Evolutionary conservation across 2,113 vertebrate genomes (phyloP), one percentile per base, ranked within the genome.

Genomic region (Zosterops borbonicus): DNA sequence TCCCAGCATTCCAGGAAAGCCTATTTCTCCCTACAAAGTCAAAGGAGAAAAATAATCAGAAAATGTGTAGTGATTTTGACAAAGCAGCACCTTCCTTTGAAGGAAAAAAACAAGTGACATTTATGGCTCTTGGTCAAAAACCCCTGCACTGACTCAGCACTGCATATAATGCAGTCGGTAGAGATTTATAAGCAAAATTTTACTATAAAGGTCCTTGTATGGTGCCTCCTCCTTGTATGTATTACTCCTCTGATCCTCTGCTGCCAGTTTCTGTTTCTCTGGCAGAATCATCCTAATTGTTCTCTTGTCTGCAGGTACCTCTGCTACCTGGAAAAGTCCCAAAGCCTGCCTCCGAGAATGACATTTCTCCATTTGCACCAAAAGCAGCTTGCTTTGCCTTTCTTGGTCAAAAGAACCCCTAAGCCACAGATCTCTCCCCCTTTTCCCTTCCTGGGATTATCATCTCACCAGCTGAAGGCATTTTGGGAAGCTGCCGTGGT

Each of bases 1-100:
- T 83, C 99, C 99, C 93, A 99, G 97, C 99, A 99, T 99, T 97
- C 99, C 99, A 89, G 99, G 98, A 91, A 99, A 98, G 67, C 99
- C 99, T 93, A 98, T 98, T 77, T 97, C 98, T 69, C 99, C 99
- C 99, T 99, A 94, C 29, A 89, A 97, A 97, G 52, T 94, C 29
- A 90, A 97, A 87, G 87, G 33, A 96, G 14, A 92, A 82, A 95
- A 62, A 74, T 2, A 8, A 74, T 93, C 25, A 93, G n/a, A 53
- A 74, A 85, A 56, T 11, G 5, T 25, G 28, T 56, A 64, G 37
- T 41, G 13, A 47, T 21, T 11, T 46, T 46, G 47, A 9, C 22
- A 79, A 58, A 64, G 65, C 42, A 67, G 4, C 11, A 68, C 12
- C 11, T 67, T 67, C 17, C 25, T 53, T n/a, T 42, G 31, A 82